Base-by-base conservation (phyloP, 2,797 vertebrate genomes). In the Xiphophorus birchmanni region DNA sequence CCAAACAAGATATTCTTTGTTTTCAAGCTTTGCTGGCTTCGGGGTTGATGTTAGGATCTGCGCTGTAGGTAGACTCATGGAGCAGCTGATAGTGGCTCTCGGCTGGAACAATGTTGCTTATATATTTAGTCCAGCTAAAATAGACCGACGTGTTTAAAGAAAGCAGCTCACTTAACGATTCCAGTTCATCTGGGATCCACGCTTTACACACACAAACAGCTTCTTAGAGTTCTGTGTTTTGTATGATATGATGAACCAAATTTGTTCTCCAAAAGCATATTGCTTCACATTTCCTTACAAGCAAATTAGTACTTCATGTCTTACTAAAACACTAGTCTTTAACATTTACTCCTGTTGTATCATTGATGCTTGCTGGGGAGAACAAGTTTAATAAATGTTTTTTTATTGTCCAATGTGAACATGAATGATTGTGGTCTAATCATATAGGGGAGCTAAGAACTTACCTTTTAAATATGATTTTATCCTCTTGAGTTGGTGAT, bases 111-210 rank as follows among this genome's bases (percentile, higher is more conserved):
- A 67, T 67, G 11, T 2, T 5, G 69, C n/a, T 47, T 47, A 44
- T 42, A 45, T 72, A 29, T 72, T 72, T 29, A 72, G 42, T 44
- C 23, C 67, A 45, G 23, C 40, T n/a, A 71, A 71, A 71, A 71
- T 45, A 45, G 67, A 45, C 11, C 42, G 3, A 10, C 5, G 2
- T 12, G 65, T 40, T 69, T 40, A 69, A 35, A 67, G 13, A 71
- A 12, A 18, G 69, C 42, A 18, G 69, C 42, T 29, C 40, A 26
- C 67, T 37, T 23, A n/a, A 67, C 21, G 11, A 42, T 5, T 69
- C 18, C 40, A 23, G 37, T 42, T 69, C 21, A 26, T n/a, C 40
- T 44, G 67, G 42, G 67, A 71, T 71, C 42, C 12, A n/a, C 2
- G 23, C 69, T 29, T 7, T 3, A 52, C 21, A 23, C 50, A 48